phyloP scores from a whole-genome alignment of 2,113 vertebrate genomes.

The Dipodomys merriami region DNA sequence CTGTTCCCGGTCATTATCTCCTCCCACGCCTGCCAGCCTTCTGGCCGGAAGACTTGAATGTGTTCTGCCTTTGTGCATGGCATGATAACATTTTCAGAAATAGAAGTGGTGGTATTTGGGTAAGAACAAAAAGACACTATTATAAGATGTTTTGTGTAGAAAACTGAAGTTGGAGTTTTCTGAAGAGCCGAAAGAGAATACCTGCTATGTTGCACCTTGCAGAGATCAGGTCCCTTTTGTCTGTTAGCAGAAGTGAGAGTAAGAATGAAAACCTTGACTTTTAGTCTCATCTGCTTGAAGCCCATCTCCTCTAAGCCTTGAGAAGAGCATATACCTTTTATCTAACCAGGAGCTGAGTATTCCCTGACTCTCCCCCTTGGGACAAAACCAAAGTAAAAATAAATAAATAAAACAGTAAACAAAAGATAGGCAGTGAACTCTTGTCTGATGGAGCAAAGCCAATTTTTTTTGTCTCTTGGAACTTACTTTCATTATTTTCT shows the following conservation, averaged over 20 bases:
- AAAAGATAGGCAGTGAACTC: neutral
- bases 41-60: neutral
- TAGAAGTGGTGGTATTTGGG: neutral
- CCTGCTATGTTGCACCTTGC: neutral
- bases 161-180: neutral
- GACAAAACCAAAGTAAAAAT: neutral
- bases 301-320: neutral
- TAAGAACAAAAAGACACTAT: neutral
- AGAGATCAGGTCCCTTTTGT: neutral
- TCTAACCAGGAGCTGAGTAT: neutral
- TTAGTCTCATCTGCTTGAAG: neutral
- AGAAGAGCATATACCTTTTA: neutral
- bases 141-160: neutral
- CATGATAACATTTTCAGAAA: neutral
- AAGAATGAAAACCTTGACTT: neutral
- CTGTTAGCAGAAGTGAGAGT: neutral
- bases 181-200: neutral
- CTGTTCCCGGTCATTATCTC: neutral
- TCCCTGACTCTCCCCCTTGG: neutral
- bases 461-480: neutral
- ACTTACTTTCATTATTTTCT: slow-evolving; percentile 7
- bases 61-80: neutral
- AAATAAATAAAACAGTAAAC: neutral
- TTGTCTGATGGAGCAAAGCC: neutral
- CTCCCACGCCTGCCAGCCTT: neutral